phyloP scores from a whole-genome alignment of 2,113 vertebrate species.

The Emydocephalus ijimae region DNA sequence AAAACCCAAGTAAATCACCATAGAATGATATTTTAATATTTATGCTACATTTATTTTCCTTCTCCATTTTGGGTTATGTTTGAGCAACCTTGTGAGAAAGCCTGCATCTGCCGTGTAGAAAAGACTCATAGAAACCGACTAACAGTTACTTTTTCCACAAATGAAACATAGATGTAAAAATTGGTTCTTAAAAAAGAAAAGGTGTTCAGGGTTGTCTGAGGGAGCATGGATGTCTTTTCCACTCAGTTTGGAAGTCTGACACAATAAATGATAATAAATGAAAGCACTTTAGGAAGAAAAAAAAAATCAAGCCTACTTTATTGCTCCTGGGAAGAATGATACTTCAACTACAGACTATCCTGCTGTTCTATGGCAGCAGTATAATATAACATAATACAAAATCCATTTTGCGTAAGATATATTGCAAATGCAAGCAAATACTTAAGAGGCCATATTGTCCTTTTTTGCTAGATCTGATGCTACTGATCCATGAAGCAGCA shows the following conservation, averaged over 20 bases:
- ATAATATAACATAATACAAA: background rate
- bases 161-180: background rate
- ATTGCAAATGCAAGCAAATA: background rate
- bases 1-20: background rate
- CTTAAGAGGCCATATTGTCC: background rate
- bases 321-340: background rate
- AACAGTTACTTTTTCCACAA: background rate
- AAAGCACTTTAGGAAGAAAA: background rate
- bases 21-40: background rate
- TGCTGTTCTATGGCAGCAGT: background rate
- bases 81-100: background rate
- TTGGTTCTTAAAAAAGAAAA: background rate
- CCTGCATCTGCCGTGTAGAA: background rate
- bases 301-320: background rate
- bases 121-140: background rate
- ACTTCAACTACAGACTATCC: conserved; percentile 1
- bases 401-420: background rate
- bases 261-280: conserved; percentile 1
- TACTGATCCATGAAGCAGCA: background rate
- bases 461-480: background rate
- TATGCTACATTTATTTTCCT: background rate
- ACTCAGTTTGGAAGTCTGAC: background rate
- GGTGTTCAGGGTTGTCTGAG: background rate
- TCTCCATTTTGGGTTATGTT: background rate
- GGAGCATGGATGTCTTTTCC: background rate